These are phyloP conservation scores for Macrotus californicus DNA, from an alignment of 2,113 vertebrate genomes.

Conservation along the genomic window DNA sequence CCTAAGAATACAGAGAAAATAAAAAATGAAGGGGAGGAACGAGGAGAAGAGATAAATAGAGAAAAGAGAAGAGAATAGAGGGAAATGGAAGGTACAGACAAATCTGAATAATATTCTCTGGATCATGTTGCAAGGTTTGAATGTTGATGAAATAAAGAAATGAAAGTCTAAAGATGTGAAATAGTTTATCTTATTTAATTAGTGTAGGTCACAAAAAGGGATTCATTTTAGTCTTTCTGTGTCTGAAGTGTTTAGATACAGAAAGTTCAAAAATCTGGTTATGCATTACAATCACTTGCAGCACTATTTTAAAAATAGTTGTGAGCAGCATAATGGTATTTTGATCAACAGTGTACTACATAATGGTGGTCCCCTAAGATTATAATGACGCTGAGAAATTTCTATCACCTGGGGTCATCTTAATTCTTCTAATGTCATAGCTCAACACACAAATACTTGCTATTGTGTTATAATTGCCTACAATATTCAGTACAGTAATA, in stretches of 20 bases:
- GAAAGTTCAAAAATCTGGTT: neutral
- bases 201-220: neutral
- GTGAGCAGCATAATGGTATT: neutral
- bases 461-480: neutral
- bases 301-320: neutral
- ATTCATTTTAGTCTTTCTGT: neutral
- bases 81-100: neutral
- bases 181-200: neutral
- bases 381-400: neutral
- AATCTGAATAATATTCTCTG: neutral
- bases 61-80: neutral
- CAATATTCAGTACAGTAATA: neutral
- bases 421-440: neutral
- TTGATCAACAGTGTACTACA: neutral
- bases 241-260: neutral
- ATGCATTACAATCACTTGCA: neutral
- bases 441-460: neutral
- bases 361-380: neutral
- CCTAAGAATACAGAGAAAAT: neutral
- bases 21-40: neutral
- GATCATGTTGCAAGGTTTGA: neutral
- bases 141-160: neutral
- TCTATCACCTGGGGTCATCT: neutral
- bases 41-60: neutral
- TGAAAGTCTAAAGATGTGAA: neutral